Conservation (phyloP, 2,113 vertebrate genomes). For the Microtus richardsoni region DNA sequence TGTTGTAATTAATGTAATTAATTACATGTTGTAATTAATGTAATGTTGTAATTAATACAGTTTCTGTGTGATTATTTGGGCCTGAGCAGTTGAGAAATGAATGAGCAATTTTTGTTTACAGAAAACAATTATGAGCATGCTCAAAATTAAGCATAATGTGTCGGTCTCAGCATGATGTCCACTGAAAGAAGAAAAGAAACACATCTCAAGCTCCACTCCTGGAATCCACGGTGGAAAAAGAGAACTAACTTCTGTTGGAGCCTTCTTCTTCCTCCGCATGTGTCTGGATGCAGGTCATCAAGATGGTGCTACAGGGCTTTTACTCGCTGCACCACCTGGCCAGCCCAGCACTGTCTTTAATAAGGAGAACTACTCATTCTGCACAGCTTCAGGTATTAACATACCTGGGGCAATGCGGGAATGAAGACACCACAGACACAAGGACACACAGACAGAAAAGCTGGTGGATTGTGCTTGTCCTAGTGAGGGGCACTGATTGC, state of each 20-base stretch:
- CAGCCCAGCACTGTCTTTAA: neutral
- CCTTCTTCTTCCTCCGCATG: neutral
- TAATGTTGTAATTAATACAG: too few relatives aligned
- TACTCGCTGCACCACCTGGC: neutral
- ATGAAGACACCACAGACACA: neutral
- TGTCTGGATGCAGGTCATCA: neutral
- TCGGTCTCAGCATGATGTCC: neutral
- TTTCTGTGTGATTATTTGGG: too few relatives aligned
- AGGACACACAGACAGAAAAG: neutral
- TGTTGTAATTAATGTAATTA: too few relatives aligned
- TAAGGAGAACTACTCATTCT: neutral
- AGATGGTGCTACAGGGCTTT: neutral
- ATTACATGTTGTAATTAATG: too few relatives aligned
- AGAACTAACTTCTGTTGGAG: too few relatives aligned
- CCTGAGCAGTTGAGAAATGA: too few relatives aligned
- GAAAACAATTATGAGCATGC: neutral
- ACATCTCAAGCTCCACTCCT: too few relatives aligned
- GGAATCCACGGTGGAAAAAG: neutral
- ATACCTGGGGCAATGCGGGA: too few relatives aligned
- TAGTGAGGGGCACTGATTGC: neutral
- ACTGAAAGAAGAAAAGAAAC: neutral
- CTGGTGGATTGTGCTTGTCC: neutral
- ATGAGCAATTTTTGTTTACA: too few relatives aligned
- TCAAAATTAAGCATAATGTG: neutral
- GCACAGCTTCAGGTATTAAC: neutral